A percentile compares a stretch with the other conserved stretches of the same genome.
phyloP scores from a whole-genome alignment of 30 jellyfish, hydroid and myxozoan species.

The Aurelia coerulea region DNA sequence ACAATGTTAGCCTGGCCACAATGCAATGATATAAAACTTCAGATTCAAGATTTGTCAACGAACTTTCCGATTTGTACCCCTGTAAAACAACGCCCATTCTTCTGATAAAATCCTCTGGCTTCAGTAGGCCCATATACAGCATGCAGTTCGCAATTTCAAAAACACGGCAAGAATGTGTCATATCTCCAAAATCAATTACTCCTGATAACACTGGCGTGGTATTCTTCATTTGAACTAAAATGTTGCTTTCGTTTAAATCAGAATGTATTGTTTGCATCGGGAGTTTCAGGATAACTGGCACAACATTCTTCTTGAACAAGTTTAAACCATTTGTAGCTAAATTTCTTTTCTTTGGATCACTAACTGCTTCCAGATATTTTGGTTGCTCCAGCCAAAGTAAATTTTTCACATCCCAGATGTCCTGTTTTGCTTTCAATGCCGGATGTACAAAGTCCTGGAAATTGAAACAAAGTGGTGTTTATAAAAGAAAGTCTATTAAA shows the following conservation, averaged over 20 bases:
- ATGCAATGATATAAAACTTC: slow-evolving; percentile 28
- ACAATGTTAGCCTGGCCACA: slow-evolving; percentile 29
- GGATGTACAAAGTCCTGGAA: slow-evolving; percentile 55
- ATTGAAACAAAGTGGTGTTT: background rate
- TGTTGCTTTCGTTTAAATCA: slow-evolving; percentile 39
- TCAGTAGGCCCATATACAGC: slow-evolving; percentile 44
- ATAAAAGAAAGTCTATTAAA: background rate
- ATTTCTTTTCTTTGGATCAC: background rate
- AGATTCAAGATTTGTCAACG: slow-evolving; percentile 14
- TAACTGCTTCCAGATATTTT: slow-evolving; percentile 35
- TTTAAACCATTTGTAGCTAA: slow-evolving; percentile 7
- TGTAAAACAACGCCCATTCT: slow-evolving; percentile 30
- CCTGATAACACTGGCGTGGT: slow-evolving; percentile 15
- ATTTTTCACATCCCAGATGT: slow-evolving; percentile 57
- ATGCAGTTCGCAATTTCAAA: slow-evolving; percentile 53
- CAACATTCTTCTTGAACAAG: slow-evolving; percentile 19
- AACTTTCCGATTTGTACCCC: slow-evolving; percentile 33
- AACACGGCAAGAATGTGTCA: slow-evolving; percentile 54
- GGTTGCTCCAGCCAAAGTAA: slow-evolving; percentile 25
- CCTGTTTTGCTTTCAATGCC: slow-evolving; percentile 19
- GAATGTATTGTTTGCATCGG: slow-evolving; percentile 50
- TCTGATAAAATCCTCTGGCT: slow-evolving; percentile 20
- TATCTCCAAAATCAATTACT: slow-evolving; percentile 59
- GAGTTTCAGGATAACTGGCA: slow-evolving; percentile 31
- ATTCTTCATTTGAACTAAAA: background rate